A percentile compares a stretch with the other conserved stretches of the same genome.
phyloP scores from a whole-genome alignment of 2,888 invertebrate genomes.

The Serrognathus titanus region DNA sequence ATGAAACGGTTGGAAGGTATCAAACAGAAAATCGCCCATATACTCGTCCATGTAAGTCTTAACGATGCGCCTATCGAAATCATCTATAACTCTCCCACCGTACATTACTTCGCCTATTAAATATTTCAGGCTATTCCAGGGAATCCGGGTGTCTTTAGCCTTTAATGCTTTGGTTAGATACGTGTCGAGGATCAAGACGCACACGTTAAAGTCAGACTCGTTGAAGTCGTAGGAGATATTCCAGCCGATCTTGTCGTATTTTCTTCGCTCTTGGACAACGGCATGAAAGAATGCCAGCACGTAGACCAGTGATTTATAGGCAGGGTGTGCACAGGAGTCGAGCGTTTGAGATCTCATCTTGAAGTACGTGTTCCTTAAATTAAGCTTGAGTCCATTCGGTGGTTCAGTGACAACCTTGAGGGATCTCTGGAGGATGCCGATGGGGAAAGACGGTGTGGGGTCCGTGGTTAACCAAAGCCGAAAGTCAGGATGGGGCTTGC shows the following conservation, averaged over 20 bases:
- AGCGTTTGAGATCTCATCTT: constrained; percentile 75
- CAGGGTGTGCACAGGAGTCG: constrained; percentile 68
- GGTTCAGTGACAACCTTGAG: constrained; percentile 85
- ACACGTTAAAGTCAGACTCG: constrained; percentile 88
- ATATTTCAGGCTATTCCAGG: constrained; percentile 90
- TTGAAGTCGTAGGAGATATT: constrained; percentile 92
- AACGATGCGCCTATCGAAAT: constrained; percentile 84
- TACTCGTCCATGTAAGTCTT: constrained; percentile 91
- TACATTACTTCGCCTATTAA: constrained; percentile 95
- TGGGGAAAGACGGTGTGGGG: constrained; percentile 81
- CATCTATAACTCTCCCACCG: constrained; percentile 89
- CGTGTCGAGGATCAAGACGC: constrained; percentile 78
- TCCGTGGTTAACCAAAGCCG: constrained; percentile 92
- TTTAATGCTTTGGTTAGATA: constrained; percentile 72
- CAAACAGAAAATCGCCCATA: constrained; percentile 91
- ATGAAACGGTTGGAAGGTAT: constrained; percentile 86
- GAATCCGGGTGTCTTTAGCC: constrained; percentile 62
- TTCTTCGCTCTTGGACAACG: constrained; percentile 86
- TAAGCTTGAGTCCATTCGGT: constrained; percentile 85
- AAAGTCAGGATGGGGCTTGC: constrained; percentile 85
- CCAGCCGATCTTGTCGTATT: constrained; percentile 94
- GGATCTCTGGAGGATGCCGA: constrained; percentile 77
- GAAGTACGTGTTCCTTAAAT: constrained; percentile 83
- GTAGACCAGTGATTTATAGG: constrained; percentile 80
- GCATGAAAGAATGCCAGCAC: constrained; percentile 92